phyloP scores from a whole-genome alignment of 2,113 vertebrate species.

The Mionectes macconnelli region DNA sequence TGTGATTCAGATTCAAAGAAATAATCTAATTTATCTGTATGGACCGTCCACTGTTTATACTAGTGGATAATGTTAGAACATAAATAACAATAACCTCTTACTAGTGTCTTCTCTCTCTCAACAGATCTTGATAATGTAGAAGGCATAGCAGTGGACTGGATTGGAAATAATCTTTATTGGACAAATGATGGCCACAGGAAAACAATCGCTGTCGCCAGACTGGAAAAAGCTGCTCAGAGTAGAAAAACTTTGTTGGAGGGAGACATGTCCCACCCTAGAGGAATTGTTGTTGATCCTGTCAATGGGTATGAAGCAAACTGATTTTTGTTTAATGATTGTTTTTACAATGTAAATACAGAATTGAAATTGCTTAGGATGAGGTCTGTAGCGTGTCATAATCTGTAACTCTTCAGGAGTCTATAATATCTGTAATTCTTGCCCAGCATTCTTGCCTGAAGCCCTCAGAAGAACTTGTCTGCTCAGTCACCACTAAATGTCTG shows the following conservation, averaged over 20 bases:
- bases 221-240: conserved; percentile 91
- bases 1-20: background rate
- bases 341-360: background rate
- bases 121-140: conserved; percentile 97
- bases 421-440: background rate
- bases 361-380: background rate
- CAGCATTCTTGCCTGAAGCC: background rate
- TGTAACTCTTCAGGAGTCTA: background rate
- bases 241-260: conserved; percentile 92
- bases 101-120: background rate
- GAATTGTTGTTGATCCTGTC: conserved; percentile 94
- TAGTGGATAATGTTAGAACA: background rate
- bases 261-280: conserved; percentile 96
- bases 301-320: conserved; percentile 81
- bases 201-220: conserved; percentile 91
- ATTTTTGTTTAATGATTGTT: background rate
- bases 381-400: background rate
- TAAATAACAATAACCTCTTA: background rate
- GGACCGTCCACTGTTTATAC: background rate
- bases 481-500: background rate
- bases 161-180: conserved; percentile 97
- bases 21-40: background rate
- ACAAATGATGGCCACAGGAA: conserved; percentile 97
- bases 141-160: conserved; percentile 98
- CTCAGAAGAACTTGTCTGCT: background rate